Percentiles rank a stretch among this genome's conserved stretches.
Evolutionary conservation across 1,140 invertebrate species (phyloP).

Genomic region (Aradophagus sp.): DNA sequence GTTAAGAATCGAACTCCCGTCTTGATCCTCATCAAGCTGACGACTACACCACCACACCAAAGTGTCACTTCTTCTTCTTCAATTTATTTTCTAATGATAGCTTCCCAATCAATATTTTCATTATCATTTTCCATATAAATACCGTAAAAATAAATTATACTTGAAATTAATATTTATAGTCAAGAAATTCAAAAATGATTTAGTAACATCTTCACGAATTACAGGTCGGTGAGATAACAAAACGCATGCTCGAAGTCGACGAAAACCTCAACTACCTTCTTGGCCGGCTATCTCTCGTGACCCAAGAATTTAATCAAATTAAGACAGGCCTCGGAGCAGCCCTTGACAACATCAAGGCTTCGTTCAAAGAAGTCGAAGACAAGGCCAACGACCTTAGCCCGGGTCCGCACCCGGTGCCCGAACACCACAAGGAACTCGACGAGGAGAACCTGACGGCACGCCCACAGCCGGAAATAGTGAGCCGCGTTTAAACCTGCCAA

Average conservation of each 20-base stretch:
- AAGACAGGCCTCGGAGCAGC: conserved; percentile 83
- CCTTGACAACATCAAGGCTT: conserved; percentile 82
- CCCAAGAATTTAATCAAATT: conserved; percentile 90
- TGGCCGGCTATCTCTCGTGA: conserved; percentile 85
- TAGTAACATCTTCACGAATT: too few species aligned
- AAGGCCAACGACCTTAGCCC: conserved; percentile 72
- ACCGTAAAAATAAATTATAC: too few species aligned
- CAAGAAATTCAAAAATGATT: too few species aligned
- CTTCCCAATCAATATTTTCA: too few species aligned
- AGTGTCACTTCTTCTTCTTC: too few species aligned
- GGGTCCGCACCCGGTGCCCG: conserved; percentile 67
- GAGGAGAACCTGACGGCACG: conserved; percentile 28
- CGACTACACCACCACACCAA: too few species aligned
- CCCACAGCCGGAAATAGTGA: conserved; percentile 40
- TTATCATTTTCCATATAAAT: too few species aligned
- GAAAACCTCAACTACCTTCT: conserved; percentile 90
- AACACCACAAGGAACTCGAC: conserved; percentile 65
- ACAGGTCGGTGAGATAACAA: conserved; percentile 84
- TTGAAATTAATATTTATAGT: too few species aligned
- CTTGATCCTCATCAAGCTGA: too few species aligned
- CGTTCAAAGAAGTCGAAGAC: conserved; percentile 80
- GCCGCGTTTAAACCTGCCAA: conserved; percentile 15
- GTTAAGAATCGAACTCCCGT: too few species aligned
- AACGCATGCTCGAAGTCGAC: conserved; percentile 86
- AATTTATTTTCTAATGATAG: too few species aligned